These are phyloP conservation scores for Holcopasites calliopsidis DNA, from an alignment of 1,140 invertebrate species.

Conservation along the genomic window DNA sequence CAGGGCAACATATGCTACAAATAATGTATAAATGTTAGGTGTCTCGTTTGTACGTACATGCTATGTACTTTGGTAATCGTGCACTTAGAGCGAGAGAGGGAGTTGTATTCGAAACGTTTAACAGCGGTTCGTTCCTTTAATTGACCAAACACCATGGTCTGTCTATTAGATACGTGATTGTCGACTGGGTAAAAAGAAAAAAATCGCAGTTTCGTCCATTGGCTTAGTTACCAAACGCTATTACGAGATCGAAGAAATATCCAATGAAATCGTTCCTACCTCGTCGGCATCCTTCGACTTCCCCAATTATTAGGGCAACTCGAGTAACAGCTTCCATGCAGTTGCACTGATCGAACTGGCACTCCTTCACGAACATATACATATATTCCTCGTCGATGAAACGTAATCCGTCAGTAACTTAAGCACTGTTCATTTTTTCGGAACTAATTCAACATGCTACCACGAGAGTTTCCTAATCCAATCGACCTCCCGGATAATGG, in stretches of 20 bases:
- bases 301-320: not conserved
- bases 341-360: not conserved
- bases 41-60: slow-evolving; percentile 51
- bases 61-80: slow-evolving; percentile 50
- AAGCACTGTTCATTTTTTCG: not conserved
- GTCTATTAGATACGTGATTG: not conserved
- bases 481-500: slow-evolving; percentile 60
- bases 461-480: slow-evolving; percentile 40
- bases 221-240: not conserved
- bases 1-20: slow-evolving; percentile 35
- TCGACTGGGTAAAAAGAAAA: not conserved
- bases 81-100: slow-evolving; percentile 11
- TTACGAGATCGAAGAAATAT: not conserved
- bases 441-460: not conserved
- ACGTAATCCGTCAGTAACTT: no score
- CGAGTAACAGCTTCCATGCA: not conserved
- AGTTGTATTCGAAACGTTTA: not conserved
- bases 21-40: slow-evolving; percentile 44
- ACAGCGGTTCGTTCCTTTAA: not conserved
- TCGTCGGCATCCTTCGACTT: not conserved
- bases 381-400: no score
- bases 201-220: no score
- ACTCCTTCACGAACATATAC: not conserved
- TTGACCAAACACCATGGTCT: not conserved
- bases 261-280: not conserved